Percentiles rank a stretch among this genome's conserved stretches.
Evolutionary conservation across 2,797 vertebrate species (phyloP).

Genomic region (Sandelia bainsii): DNA sequence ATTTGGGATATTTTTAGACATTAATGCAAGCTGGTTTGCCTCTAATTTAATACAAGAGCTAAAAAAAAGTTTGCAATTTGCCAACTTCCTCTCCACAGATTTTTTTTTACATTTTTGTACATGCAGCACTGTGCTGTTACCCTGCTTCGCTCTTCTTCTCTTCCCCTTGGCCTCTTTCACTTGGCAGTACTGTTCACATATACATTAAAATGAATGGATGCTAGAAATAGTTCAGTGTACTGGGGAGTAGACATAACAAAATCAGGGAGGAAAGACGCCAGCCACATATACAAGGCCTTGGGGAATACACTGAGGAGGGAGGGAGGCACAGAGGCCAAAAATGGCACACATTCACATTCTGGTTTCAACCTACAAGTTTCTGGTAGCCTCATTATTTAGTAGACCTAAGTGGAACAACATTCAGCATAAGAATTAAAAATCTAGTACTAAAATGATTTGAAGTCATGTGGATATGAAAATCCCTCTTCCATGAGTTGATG

Average conservation of each 20-base stretch:
- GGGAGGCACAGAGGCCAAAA: constrained; percentile 47
- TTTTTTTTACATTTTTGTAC: constrained; percentile 43
- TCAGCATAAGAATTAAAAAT: neutral
- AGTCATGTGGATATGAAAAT: constrained; percentile 1
- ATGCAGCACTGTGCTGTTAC: constrained; percentile 11
- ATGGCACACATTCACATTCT: constrained; percentile 69
- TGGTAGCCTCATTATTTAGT: constrained; percentile 53
- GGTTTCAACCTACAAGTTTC: constrained; percentile 46
- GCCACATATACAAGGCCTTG: constrained; percentile 54
- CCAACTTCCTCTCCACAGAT: constrained; percentile 47
- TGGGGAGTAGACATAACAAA: constrained; percentile 78
- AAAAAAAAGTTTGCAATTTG: constrained; percentile 28
- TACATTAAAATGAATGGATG: constrained; percentile 59
- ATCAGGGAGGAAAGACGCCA: constrained; percentile 63
- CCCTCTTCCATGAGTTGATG: neutral
- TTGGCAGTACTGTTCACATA: constrained; percentile 38
- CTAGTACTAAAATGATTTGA: neutral
- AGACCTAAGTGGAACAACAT: constrained; percentile 34
- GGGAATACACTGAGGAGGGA: constrained; percentile 49
- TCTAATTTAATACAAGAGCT: constrained; percentile 38
- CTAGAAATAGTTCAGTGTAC: constrained; percentile 72
- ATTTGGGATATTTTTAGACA: constrained; percentile 40
- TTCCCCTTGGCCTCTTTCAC: constrained; percentile 5
- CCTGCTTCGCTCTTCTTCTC: constrained; percentile 11
- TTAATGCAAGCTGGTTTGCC: constrained; percentile 19